A percentile compares a stretch with the other conserved stretches of the same genome.
phyloP scores from a whole-genome alignment of 30 jellyfish, hydroid and myxozoan species.

The Sanderia malayensis region DNA sequence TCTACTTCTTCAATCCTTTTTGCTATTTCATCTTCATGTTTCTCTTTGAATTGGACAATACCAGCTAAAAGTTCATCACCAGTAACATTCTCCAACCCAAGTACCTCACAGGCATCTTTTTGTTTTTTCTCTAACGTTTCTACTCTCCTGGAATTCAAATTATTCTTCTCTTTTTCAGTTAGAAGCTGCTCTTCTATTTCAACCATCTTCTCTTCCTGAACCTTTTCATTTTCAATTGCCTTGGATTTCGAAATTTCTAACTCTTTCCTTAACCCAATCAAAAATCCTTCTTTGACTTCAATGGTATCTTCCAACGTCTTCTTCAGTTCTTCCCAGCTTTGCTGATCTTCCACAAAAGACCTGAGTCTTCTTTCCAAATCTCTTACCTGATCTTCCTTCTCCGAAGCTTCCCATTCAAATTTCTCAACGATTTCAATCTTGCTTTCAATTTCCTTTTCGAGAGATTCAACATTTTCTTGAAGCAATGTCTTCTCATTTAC shows the following conservation, averaged over 20 bases:
- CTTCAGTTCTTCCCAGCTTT: conserved; percentile 64
- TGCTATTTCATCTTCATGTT: not conserved
- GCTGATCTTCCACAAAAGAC: conserved; percentile 26
- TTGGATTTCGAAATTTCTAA: conserved; percentile 12
- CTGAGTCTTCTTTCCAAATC: conserved; percentile 53
- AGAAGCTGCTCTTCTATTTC: not conserved
- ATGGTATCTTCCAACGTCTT: conserved; percentile 69
- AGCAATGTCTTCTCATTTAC: not conserved
- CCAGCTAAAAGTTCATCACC: not conserved
- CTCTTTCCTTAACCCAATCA: conserved; percentile 42
- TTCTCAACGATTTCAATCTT: conserved; percentile 47
- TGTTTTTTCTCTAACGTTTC: not conserved
- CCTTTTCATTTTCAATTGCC: not conserved
- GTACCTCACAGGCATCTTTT: not conserved
- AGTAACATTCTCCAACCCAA: not conserved
- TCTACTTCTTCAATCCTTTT: not conserved
- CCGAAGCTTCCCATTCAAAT: conserved; percentile 62
- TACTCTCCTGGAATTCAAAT: conserved; percentile 4
- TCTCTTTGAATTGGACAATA: not conserved
- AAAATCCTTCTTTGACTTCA: conserved; percentile 58
- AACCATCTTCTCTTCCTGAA: conserved; percentile 18
- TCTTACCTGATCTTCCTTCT: conserved; percentile 45
- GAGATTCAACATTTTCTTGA: not conserved
- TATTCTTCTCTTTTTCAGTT: not conserved
- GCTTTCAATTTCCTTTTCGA: conserved; percentile 25